phyloP scores from a whole-genome alignment of 2,888 invertebrate genomes.

The Euproctis similis region DNA sequence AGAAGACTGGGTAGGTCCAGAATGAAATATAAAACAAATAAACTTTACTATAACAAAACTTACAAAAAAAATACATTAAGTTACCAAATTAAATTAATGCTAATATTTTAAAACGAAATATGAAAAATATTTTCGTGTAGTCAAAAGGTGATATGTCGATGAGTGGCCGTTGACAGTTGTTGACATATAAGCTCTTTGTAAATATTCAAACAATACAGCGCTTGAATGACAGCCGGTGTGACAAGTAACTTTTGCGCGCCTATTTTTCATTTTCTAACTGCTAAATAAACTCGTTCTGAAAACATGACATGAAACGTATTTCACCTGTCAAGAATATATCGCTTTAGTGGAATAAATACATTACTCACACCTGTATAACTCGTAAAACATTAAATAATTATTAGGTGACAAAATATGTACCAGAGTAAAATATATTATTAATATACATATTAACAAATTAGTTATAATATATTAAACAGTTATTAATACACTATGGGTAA shows the following conservation, averaged over 20 bases:
- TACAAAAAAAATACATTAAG: slow-evolving; percentile 8
- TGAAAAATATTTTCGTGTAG: slow-evolving; percentile 13
- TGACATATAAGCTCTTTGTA: slow-evolving; percentile 35
- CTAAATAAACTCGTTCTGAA: slow-evolving; percentile 9
- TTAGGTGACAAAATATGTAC: too few species aligned
- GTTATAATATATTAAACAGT: too few species aligned
- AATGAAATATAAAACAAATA: slow-evolving; percentile 15
- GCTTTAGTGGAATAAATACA: neutral
- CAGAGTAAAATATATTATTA: too few species aligned
- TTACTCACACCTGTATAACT: too few species aligned
- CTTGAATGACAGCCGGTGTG: slow-evolving; percentile 26
- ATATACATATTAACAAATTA: too few species aligned
- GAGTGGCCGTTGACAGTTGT: slow-evolving; percentile 39
- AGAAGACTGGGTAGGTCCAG: slow-evolving; percentile 69
- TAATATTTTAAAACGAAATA: slow-evolving; percentile 16
- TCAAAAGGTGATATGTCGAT: slow-evolving; percentile 25
- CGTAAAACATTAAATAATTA: too few species aligned
- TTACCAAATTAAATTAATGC: slow-evolving; percentile 16
- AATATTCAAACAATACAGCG: slow-evolving; percentile 26
- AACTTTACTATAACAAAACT: slow-evolving; percentile 8
- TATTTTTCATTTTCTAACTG: slow-evolving; percentile 12
- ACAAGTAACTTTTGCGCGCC: slow-evolving; percentile 19
- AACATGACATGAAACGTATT: slow-evolving; percentile 17
- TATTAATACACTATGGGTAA: too few species aligned
- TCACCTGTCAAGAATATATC: slow-evolving; percentile 4